A percentile compares a stretch with the other conserved stretches of the same genome.
Evolutionary conservation across 1,140 invertebrate genomes (phyloP).

Genomic region (Calycopis cecrops): DNA sequence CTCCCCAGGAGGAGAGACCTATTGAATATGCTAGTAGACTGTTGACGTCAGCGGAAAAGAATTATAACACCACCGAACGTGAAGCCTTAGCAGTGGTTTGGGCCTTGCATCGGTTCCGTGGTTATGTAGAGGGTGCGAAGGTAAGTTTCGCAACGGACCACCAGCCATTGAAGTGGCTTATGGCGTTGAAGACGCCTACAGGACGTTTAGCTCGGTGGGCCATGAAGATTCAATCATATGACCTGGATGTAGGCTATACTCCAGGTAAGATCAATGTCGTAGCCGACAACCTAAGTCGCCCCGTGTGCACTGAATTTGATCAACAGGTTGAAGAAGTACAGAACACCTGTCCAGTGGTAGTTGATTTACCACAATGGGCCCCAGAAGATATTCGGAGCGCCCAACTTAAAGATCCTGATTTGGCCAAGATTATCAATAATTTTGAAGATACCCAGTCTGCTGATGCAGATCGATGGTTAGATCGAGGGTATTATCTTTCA

Average conservation of each 20-base stretch:
- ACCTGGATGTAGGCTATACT: slow-evolving; percentile 41
- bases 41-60: too few relatives aligned
- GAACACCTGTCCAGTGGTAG: background rate
- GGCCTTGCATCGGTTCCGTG: too few relatives aligned
- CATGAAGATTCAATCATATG: slow-evolving; percentile 57
- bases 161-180: too few relatives aligned
- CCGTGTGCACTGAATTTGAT: slow-evolving; percentile 21
- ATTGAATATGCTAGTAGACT: slow-evolving; percentile 68
- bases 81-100: too few relatives aligned
- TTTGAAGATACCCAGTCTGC: background rate
- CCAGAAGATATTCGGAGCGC: background rate
- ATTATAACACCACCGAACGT: too few relatives aligned
- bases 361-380: background rate
- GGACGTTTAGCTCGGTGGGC: too few relatives aligned
- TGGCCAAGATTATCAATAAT: background rate
- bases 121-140: too few relatives aligned
- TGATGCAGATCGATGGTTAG: background rate
- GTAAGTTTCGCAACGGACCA: too few relatives aligned
- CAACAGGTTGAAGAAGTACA: too few relatives aligned
- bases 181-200: too few relatives aligned
- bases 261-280: slow-evolving; percentile 41
- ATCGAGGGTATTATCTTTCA: background rate
- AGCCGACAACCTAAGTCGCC: slow-evolving; percentile 38
- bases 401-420: background rate
- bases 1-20: slow-evolving; percentile 39